phyloP scores from a whole-genome alignment of 2,113 vertebrate genomes.

The Lophochroa leadbeateri region DNA sequence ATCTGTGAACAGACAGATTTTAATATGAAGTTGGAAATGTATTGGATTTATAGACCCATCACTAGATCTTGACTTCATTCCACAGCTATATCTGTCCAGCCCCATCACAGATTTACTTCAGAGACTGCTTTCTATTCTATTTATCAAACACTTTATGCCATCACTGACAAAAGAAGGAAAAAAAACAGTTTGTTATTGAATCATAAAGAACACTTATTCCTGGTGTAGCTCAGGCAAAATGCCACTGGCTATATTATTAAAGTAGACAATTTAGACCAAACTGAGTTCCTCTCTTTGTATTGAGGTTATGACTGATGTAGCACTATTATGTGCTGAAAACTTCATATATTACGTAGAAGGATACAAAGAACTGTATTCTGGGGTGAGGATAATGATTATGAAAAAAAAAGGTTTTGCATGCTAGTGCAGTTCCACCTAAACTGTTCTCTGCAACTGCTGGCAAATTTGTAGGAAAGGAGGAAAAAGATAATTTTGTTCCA shows the following conservation, averaged over 20 bases:
- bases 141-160: neutral
- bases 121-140: neutral
- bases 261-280: neutral
- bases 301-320: neutral
- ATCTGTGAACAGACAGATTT: neutral
- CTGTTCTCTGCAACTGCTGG: neutral
- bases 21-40: neutral
- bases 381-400: neutral
- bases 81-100: neutral
- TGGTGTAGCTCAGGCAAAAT: neutral
- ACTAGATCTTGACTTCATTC: neutral
- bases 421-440: neutral
- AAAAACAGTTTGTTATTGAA: neutral
- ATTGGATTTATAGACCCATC: neutral
- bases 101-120: neutral
- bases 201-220: neutral
- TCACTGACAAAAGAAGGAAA: neutral
- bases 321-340: neutral
- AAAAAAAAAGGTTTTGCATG: neutral
- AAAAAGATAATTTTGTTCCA: neutral
- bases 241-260: neutral
- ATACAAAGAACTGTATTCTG: neutral
- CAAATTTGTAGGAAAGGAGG: neutral
- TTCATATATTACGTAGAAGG: neutral
- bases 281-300: neutral